Conservation (phyloP, 2,797 vertebrate species). For the Xenentodon cancila region DNA sequence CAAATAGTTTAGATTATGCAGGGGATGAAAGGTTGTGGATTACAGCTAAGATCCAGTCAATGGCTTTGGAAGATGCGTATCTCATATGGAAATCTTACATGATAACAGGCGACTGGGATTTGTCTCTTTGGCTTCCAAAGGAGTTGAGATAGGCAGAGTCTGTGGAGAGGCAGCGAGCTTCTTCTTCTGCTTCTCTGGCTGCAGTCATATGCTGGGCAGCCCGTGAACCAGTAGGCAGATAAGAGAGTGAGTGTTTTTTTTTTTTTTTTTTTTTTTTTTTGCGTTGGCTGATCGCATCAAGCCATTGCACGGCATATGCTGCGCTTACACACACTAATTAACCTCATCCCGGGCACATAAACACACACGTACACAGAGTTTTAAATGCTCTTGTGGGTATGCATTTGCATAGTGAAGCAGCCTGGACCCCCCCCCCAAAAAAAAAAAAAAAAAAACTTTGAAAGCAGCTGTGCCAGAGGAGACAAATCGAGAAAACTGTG, state of each 20-base stretch:
- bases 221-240: constrained; percentile 54
- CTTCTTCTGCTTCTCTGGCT: constrained; percentile 44
- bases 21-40: constrained; percentile 54
- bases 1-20: constrained; percentile 48
- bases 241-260: constrained; percentile 18
- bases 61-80: constrained; percentile 51
- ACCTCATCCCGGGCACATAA: constrained; percentile 40
- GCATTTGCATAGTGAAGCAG: constrained; percentile 28
- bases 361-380: constrained; percentile 39
- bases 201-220: constrained; percentile 57
- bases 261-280: constrained; percentile 23
- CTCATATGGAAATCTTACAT: constrained; percentile 59
- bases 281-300: constrained; percentile 52
- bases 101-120: constrained; percentile 54
- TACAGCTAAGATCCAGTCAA: constrained; percentile 47
- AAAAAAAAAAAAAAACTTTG: constrained; percentile 9
- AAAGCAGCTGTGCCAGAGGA: constrained; percentile 36
- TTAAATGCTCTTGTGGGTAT: constrained; percentile 28
- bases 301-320: constrained; percentile 58
- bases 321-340: constrained; percentile 64
- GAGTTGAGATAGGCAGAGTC: constrained; percentile 49
- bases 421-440: constrained; percentile 15
- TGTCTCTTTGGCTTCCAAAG: constrained; percentile 51
- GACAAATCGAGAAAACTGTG: constrained; percentile 45
- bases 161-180: constrained; percentile 40